Conservation (phyloP, 2,113 vertebrate genomes). For the Microcebus ravelobensis region DNA sequence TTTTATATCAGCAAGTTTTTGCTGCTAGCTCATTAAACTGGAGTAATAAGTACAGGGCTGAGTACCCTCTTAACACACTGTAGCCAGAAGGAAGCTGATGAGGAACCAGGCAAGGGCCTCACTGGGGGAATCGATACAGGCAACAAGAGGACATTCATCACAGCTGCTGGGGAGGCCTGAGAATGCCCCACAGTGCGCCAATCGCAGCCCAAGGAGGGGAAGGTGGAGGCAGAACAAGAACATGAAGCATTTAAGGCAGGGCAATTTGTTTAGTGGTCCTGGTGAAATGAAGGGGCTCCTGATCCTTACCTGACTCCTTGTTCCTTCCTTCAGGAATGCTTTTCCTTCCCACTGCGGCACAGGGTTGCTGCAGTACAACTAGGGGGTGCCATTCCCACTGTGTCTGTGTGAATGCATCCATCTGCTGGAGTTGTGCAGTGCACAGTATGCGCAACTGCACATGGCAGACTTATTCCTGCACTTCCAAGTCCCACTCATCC, state of each 20-base stretch:
- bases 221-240: neutral
- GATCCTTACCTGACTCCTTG: neutral
- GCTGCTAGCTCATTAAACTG: constrained; percentile 60
- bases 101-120: neutral
- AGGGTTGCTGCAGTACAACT: neutral
- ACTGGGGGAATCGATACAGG: neutral
- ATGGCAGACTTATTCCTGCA: neutral
- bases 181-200: neutral
- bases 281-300: neutral
- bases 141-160: neutral
- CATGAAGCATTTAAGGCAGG: neutral
- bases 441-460: neutral
- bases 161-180: accelerated
- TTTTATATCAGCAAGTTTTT: constrained; percentile 65
- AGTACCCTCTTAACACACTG: constrained; percentile 47
- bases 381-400: neutral
- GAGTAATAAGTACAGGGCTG: constrained; percentile 13
- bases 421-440: neutral
- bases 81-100: constrained; percentile 23
- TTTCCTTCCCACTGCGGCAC: neutral
- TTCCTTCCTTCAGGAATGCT: neutral
- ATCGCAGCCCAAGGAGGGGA: neutral
- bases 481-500: too few relatives aligned
- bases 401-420: neutral
- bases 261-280: neutral